These are phyloP conservation scores for Rapana venosa DNA, from an alignment of 2,888 invertebrate genomes.

Conservation along the genomic window DNA sequence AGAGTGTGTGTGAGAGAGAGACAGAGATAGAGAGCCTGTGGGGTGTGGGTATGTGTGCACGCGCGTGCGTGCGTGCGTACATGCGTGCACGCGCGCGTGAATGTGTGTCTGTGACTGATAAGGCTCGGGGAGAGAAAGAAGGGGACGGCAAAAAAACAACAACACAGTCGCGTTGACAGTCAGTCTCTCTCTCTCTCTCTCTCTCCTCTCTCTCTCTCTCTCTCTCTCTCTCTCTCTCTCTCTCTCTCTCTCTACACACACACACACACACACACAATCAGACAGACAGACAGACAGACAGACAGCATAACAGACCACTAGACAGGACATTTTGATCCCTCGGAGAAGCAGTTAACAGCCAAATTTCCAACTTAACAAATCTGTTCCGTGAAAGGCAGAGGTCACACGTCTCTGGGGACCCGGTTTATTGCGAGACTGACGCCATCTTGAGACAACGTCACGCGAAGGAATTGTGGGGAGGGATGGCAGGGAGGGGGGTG, in stretches of 20 bases:
- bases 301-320: neutral
- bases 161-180: neutral
- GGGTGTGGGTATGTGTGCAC: too few relatives aligned
- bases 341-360: neutral
- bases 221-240: too few relatives aligned
- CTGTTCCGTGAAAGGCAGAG: neutral
- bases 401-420: neutral
- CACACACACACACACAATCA: neutral
- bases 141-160: neutral
- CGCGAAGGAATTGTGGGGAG: constrained; percentile 36
- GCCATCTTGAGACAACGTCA: constrained; percentile 39
- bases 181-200: too few relatives aligned
- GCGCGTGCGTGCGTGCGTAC: too few relatives aligned
- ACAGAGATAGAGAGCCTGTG: too few relatives aligned
- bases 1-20: too few relatives aligned
- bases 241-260: too few relatives aligned
- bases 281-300: neutral
- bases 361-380: constrained; percentile 26
- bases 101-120: too few relatives aligned
- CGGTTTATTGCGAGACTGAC: constrained; percentile 10
- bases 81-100: too few relatives aligned
- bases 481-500: neutral
- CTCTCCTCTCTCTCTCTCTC: too few relatives aligned
- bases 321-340: neutral
- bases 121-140: neutral